Percentiles rank a stretch among this genome's conserved stretches.
Evolutionary conservation across 2,888 invertebrate genomes (phyloP).

Genomic region (Nomada fucata): DNA sequence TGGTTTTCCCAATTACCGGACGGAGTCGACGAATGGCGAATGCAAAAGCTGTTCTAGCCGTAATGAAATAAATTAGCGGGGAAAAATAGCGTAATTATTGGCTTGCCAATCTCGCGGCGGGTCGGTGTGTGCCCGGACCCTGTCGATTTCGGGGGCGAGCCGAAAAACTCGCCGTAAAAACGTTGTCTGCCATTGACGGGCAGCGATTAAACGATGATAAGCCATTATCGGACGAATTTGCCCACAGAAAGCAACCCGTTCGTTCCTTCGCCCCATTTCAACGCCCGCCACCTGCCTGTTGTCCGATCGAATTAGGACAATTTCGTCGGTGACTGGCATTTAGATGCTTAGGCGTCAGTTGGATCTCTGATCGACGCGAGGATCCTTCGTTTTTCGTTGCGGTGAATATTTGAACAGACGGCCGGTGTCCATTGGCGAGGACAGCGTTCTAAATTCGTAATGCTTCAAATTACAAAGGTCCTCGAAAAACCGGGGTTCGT

Average conservation of each 20-base stretch:
- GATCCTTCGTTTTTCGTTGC: not conserved
- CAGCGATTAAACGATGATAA: constrained; percentile 46
- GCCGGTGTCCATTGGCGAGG: not conserved
- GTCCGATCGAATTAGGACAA: constrained; percentile 21
- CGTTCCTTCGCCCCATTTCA: constrained; percentile 26
- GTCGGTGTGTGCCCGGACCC: not conserved
- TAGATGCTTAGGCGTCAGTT: not conserved
- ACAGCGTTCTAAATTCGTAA: not conserved
- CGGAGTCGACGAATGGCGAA: constrained; percentile 62
- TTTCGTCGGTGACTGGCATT: constrained; percentile 18
- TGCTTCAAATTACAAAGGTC: not conserved
- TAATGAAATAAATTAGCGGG: constrained; percentile 78
- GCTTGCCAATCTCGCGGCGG: constrained; percentile 58
- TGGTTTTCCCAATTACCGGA: constrained; percentile 74
- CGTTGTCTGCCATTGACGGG: constrained; percentile 30
- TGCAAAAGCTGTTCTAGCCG: constrained; percentile 68
- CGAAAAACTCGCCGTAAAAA: constrained; percentile 18
- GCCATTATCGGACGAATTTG: constrained; percentile 52
- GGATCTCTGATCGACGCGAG: not conserved
- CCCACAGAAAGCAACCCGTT: constrained; percentile 28
- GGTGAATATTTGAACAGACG: not conserved
- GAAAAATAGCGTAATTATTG: constrained; percentile 76
- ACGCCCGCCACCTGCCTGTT: constrained; percentile 17
- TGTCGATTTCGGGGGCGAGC: not conserved
- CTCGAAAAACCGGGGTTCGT: not conserved